Base-by-base conservation (phyloP, 2,888 invertebrate species). In the Chymomyza procnemis region DNA sequence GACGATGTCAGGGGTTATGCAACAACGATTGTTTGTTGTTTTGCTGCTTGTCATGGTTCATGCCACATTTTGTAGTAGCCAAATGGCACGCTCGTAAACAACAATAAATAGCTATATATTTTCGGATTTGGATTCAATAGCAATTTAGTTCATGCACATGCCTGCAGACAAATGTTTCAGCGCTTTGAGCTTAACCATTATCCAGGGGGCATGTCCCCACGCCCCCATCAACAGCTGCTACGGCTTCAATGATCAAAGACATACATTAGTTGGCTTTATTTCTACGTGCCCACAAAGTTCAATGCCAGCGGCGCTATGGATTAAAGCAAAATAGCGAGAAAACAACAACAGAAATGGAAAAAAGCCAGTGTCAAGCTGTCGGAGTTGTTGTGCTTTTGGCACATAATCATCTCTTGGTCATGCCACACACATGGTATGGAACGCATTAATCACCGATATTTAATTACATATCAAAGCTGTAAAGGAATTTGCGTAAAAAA, bases 211-310 rank as follows among this genome's bases (percentile, higher is more conserved):
- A 58, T 47, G 62, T 30, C 60, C 21, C 58, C 26, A 59, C 55
- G 41, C 62, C 68, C 65, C 62, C 68, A 63, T 71, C 8, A 16
- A 66, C 54, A 16, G 64, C 54, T 61, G 47, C 34, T 41, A 18
- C 50, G 59, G 46, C 63, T 60, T 56, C 64, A 22, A 58, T 48
- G 62, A 68, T 60, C 34, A 47, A 63, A 21, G 57, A 54, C 52
- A 73, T 77, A 54, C 52, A 73, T 77, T 74, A 79, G 60, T 57
- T 55, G 50, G 61, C 19, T 67, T 76, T 65, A 74, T 74, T 54
- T 63, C 22, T 54, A 26, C 48, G 48, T 66, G 66, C 67, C 71
- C 70, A 66, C 71, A 78, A 74, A 75, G 81, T 84, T 81, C 81
- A 81, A 84, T 81, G 81, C 71, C 84, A 61, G 22, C 26, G 26